phyloP scores from a whole-genome alignment of 2,888 invertebrate genomes.

The Chloroclysta siterata region DNA sequence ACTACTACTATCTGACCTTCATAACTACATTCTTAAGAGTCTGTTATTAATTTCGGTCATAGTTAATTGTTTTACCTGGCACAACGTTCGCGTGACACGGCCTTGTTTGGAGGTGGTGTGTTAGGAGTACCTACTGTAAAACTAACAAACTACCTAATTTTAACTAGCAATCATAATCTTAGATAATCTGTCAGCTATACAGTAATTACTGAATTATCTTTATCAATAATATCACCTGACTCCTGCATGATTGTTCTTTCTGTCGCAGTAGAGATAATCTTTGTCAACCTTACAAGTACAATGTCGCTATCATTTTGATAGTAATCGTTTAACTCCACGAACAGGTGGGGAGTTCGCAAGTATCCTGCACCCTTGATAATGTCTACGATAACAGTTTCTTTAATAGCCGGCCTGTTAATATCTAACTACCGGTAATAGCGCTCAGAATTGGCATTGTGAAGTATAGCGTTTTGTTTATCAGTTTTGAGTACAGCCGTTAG shows the following conservation, averaged over 20 bases:
- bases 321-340: conserved; percentile 40
- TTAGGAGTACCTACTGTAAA: conserved; percentile 46
- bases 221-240: background rate
- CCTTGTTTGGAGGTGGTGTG: conserved; percentile 45
- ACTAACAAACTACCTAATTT: conserved; percentile 38
- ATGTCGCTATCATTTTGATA: background rate
- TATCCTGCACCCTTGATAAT: conserved; percentile 47
- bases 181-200: background rate
- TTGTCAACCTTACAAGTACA: conserved; percentile 13
- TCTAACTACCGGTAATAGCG: conserved; percentile 49
- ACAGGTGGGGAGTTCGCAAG: conserved; percentile 46
- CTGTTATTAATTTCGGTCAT: conserved; percentile 2
- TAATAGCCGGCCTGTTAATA: conserved; percentile 52
- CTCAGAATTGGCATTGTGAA: conserved; percentile 45
- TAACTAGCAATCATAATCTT: conserved; percentile 11
- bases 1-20: background rate
- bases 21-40: conserved; percentile 2
- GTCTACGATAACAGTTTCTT: conserved; percentile 52
- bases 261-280: background rate
- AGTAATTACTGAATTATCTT: background rate
- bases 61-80: conserved; percentile 38
- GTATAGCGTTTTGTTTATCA: conserved; percentile 43
- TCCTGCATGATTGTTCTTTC: conserved; percentile 2
- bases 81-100: conserved; percentile 44
- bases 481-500: conserved; percentile 27